Conservation (phyloP, 2,113 vertebrate genomes). For the Hydrolagus affinis region DNA sequence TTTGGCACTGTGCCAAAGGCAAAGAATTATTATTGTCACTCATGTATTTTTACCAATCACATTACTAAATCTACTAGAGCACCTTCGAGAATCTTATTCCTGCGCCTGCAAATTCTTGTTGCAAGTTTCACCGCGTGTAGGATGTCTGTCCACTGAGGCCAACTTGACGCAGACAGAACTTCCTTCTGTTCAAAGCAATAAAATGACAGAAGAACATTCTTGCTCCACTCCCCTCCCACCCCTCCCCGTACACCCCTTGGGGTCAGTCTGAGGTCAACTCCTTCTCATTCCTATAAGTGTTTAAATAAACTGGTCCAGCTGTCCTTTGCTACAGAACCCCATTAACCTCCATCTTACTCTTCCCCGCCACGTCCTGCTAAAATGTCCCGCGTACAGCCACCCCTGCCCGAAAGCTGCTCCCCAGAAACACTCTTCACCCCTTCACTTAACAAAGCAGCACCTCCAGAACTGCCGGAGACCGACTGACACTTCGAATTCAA, state of each 20-base stretch:
- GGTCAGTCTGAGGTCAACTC: constrained; percentile 74
- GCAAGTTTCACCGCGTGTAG: background rate
- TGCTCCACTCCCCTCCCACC: constrained; percentile 51
- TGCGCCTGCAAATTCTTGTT: background rate
- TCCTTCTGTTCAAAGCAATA: constrained; percentile 72
- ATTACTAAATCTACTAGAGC: too few species aligned
- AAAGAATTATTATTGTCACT: too few species aligned
- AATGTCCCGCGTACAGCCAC: background rate
- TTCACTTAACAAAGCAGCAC: too few species aligned
- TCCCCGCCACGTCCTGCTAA: background rate
- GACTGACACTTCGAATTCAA: background rate
- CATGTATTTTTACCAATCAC: too few species aligned
- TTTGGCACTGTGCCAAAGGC: too few species aligned
- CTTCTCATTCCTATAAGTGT: constrained; percentile 64
- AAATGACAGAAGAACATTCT: constrained; percentile 58
- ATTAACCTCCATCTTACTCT: constrained; percentile 40
- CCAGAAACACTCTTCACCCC: background rate
- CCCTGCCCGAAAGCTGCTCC: background rate
- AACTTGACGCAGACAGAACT: constrained; percentile 55
- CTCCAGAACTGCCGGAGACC: background rate
- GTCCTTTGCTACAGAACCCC: constrained; percentile 69
- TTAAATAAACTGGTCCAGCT: constrained; percentile 82
- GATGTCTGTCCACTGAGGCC: constrained; percentile 44
- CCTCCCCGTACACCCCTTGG: constrained; percentile 39
- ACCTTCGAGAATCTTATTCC: too few species aligned